phyloP scores from a whole-genome alignment of 53 echinoderm and acorn worm species.

The Astropecten irregularis region DNA sequence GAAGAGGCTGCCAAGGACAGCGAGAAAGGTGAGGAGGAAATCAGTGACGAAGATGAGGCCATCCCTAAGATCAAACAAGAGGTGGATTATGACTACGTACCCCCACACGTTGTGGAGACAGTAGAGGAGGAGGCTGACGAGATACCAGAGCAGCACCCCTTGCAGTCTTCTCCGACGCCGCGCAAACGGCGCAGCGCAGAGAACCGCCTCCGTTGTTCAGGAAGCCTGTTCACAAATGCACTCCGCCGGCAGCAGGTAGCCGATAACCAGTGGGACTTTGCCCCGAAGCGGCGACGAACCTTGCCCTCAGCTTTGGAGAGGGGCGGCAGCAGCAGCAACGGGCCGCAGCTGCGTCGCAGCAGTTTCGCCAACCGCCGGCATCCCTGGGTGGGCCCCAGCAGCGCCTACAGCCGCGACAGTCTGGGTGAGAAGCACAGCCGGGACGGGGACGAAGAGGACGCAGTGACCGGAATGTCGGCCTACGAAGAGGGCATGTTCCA shows the following conservation, averaged over 20 bases:
- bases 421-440: neutral
- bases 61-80: constrained; percentile 10
- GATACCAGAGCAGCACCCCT: too few relatives aligned
- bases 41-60: neutral
- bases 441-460: neutral
- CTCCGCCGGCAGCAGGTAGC: neutral
- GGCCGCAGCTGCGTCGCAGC: neutral
- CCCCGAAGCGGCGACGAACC: neutral
- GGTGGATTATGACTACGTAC: constrained; percentile 21
- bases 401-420: neutral
- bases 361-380: neutral
- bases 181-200: neutral
- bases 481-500: constrained; percentile 31
- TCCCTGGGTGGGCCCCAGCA: neutral
- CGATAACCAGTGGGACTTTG: neutral
- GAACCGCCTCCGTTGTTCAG: neutral
- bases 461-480: neutral
- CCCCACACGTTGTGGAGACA: neutral
- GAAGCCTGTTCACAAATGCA: neutral
- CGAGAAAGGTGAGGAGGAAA: neutral
- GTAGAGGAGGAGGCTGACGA: neutral
- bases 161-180: neutral
- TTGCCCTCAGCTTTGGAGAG: neutral
- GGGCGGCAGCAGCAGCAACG: neutral
- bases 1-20: neutral